Base-by-base conservation (phyloP, 2,888 invertebrate species). In the Myopa tessellatipennis region DNA sequence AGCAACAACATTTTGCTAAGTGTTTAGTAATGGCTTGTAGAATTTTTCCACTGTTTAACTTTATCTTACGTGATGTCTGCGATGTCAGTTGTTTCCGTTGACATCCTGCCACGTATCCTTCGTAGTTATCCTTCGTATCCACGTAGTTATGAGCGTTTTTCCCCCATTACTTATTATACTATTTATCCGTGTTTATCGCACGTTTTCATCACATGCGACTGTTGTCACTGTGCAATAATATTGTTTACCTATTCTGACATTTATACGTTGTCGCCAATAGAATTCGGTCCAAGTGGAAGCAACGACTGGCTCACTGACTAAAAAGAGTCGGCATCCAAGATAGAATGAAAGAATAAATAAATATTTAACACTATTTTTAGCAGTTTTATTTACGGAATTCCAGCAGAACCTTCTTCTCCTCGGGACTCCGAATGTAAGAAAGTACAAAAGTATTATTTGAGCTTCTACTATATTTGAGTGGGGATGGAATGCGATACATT, bases 301-400 rank as follows among this genome's bases (percentile, higher is more conserved):
- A 45, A 45, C 45, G 45, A 82, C 86, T 91, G 85, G 85, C 61
- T 18, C 8, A 18, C 26, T 26, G 61, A 61, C 61, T 18, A 18
- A 18, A 26, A 26, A 61, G 26, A 61, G 26, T 26, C 26, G 3
- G 12, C 16, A 60, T 60, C 16, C 60, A 6, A 60, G 16, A 60
- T 3, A 60, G 18, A 60, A 60, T 18, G n/a, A 45, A 45, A 45
- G 45, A 45, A 45, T 45, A 60, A 12, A 18, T 18, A 60, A 60
- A 60, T 60, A 60, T 60, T 61, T 61, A n/a, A n/a, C 61, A n/a
- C 4, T 26, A 61, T 26, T 61, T 61, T 61, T 1, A 6, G 10
- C 7, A 45, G 10, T 6, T 45, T 45, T 45, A 45, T 45, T 45
- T 45, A 45, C 7, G 10, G 3, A 45, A 45, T 10, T 45, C 45